Evolutionary conservation across 2,888 invertebrate genomes (phyloP).

Genomic region (Oscheius myriophilus): DNA sequence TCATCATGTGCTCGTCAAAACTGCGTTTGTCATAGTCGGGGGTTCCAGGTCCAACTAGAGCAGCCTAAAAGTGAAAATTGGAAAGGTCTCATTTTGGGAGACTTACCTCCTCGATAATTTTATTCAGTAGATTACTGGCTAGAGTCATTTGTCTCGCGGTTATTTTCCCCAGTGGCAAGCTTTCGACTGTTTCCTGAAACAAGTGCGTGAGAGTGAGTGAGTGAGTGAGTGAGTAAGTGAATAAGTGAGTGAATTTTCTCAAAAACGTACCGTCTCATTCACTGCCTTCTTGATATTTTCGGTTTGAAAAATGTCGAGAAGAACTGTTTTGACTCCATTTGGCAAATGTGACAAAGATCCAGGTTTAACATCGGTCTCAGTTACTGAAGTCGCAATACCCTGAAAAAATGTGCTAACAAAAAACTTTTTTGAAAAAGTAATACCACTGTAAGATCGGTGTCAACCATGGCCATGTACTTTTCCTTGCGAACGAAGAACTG

Average conservation of each 20-base stretch:
- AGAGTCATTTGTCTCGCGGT: slow-evolving; percentile 83
- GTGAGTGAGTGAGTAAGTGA: slow-evolving; percentile 77
- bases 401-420: background rate
- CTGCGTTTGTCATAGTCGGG: too few species aligned
- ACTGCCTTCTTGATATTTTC: slow-evolving; percentile 89
- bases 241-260: too few species aligned
- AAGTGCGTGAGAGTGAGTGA: background rate
- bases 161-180: slow-evolving; percentile 97
- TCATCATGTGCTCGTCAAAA: slow-evolving; percentile 30
- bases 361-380: slow-evolving; percentile 23
- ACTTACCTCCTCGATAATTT: slow-evolving; percentile 74
- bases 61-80: background rate
- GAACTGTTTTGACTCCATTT: slow-evolving; percentile 82
- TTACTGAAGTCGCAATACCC: slow-evolving; percentile 13
- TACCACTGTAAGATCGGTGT: slow-evolving; percentile 82
- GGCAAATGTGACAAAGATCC: slow-evolving; percentile 78
- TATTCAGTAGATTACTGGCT: slow-evolving; percentile 82
- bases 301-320: slow-evolving; percentile 88
- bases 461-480: slow-evolving; percentile 84
- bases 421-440: slow-evolving; percentile 21
- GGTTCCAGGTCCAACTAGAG: too few species aligned
- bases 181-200: slow-evolving; percentile 84
- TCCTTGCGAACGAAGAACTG: slow-evolving; percentile 80
- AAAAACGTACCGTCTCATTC: slow-evolving; percentile 76
- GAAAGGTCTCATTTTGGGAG: background rate